Evolutionary conservation across 2,113 vertebrate genomes (phyloP), one percentile per base, ranked within the genome.

Genomic region (Dicrurus megarhynchus): DNA sequence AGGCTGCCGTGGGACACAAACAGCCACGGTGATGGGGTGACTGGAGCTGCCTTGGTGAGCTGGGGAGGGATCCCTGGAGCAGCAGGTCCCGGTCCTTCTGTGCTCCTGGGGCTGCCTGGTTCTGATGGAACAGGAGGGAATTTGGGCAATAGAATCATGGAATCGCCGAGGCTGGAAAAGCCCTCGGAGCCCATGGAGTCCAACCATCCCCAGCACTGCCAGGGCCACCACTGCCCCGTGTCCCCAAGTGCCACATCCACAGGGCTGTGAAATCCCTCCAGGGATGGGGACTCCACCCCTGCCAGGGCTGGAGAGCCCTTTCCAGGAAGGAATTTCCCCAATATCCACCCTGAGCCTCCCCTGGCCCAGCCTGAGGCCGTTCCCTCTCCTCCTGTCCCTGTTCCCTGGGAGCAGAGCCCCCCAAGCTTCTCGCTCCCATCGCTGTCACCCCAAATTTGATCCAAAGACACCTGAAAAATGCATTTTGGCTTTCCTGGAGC

Each of bases 181-280:
- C 22, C 20, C 60, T 20, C 44, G 28, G 44, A 20, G 60, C 8
- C 12, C n/a, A 5, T 1, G 0, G 12, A 41, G 3, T 6, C 19
- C 53, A 50, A 9, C 53, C 42, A 17, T 3, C 2, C 59, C 82
- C 49, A 39, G 81, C 27, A 5, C 21, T 53, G 67, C 46, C 55
- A 1, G 3, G 42, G 55, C 33, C 55, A 49, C 0, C 55, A 5
- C 37, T 52, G 21, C 27, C 39, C 30, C 28, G 0, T 5, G 35
- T 57, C 44, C 71, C 83, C 83, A 32, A 4, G 52, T 1, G 60
- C 35, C 70, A 56, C 82, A 5, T 30, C 30, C 50, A 13, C 20
- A 24, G 10, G 50, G 52, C 14, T 50, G 0, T 10, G 9, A 20
- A 67, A 47, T 14, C 20, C 42, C 23, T 7, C 1, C 50, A 24